Conservation (phyloP, 64 coral and sea anemone genomes). For the Dendrophyllia cribrosa region DNA sequence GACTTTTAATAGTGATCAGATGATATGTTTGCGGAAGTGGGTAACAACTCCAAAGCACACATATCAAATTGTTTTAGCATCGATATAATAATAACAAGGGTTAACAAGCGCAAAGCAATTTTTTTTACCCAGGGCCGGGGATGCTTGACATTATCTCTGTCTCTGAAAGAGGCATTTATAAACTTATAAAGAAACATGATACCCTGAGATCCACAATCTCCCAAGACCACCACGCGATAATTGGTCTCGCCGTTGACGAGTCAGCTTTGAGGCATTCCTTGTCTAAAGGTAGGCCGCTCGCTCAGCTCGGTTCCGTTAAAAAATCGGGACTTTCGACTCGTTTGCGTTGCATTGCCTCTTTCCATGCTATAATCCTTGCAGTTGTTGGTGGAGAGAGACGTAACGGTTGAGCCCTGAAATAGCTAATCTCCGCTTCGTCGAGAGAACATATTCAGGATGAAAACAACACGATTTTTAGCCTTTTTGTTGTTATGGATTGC, state of each 20-base stretch:
- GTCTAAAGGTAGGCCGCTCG: conserved; percentile 14
- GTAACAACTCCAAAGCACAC: too few relatives aligned
- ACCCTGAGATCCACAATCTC: conserved; percentile 1
- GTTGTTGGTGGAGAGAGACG: neutral
- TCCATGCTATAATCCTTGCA: neutral
- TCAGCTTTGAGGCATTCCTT: neutral
- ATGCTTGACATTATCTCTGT: neutral
- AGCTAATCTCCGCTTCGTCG: neutral
- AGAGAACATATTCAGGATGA: neutral
- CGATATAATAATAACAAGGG: neutral
- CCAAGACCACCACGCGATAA: conserved; percentile 29
- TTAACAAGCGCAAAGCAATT: too few relatives aligned
- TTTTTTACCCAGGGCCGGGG: too few relatives aligned
- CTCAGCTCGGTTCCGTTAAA: neutral
- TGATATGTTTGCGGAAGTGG: too few relatives aligned
- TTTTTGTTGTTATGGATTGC: conserved; percentile 3
- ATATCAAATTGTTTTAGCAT: too few relatives aligned
- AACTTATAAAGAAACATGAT: neutral
- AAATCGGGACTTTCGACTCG: neutral
- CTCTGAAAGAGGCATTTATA: conserved; percentile 3
- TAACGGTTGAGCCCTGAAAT: neutral
- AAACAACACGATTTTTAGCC: neutral
- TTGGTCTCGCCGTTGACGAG: neutral
- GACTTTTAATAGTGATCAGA: too few relatives aligned
- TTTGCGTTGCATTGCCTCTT: neutral